Base-by-base conservation (phyloP, 2,113 vertebrate genomes). In the Ceyx margarethae region DNA sequence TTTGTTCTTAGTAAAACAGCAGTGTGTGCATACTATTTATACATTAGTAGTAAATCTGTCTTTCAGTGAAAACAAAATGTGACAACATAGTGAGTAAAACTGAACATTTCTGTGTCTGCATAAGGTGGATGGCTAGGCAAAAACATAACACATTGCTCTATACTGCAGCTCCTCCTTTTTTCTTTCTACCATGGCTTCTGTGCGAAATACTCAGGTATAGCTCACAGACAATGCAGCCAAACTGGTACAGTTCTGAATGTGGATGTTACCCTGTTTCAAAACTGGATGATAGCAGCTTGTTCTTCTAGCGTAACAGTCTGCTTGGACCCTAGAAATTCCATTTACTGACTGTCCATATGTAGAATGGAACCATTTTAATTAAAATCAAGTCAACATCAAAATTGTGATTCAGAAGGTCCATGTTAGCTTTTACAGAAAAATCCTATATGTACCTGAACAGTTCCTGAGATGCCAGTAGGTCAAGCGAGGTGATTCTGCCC, bases 381-480 rank as follows among this genome's bases (percentile, higher is more conserved):
- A 64, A 86, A 90, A 68, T 33, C 15, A 68, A 48, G 77, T n/a
- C 42, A 40, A 40, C 9, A 43, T 40, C 15, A 51, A 15, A 61
- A 46, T 35, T 73, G 67, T 28, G 14, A 78, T 60, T 60, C 3
- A 48, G 77, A 79, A 80, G 8, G 4, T 46, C 19, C 37, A 31
- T 53, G 31, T 13, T 62, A 53, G 53, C 11, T 53, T 84, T 14
- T 17, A 74, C 31, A 26, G 37, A 58, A 66, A 73, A 86, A 65
- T 31, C 6, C 11, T 35, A 2, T 5, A 40, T 1, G 4, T 40
- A n/a, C 62, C 40, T 45, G 9, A 18, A 58, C 1, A 5, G 14
- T 75, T 79, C 43, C n/a, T 19, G 26, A 67, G 37, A 45, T 14
- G 21, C 29, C 29, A 23, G 40, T 18, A 15, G 40, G 16, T 31